Evolutionary conservation across 2,113 vertebrate genomes (phyloP).

Genomic region (Ameiurus melas): DNA sequence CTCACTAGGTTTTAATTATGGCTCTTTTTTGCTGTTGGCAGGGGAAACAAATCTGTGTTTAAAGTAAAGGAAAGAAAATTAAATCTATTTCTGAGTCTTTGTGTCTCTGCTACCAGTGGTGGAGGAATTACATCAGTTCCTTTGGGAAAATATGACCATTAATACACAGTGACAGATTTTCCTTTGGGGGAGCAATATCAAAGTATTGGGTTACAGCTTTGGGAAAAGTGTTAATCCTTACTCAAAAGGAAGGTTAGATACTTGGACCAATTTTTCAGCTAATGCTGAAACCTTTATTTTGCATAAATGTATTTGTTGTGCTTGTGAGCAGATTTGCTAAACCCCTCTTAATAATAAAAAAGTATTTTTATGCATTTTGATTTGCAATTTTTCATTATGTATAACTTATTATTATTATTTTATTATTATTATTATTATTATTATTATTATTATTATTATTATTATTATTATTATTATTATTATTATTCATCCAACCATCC

Average conservation of each 20-base stretch:
- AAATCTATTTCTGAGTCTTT: not conserved
- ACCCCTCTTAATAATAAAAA: too few species aligned
- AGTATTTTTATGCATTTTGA: too few species aligned
- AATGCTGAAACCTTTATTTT: not conserved
- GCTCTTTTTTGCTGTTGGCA: not conserved
- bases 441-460: too few species aligned
- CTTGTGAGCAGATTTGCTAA: too few species aligned
- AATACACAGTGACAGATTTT: not conserved
- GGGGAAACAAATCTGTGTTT: not conserved
- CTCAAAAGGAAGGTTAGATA: not conserved
- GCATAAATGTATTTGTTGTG: too few species aligned
- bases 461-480: too few species aligned
- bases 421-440: too few species aligned
- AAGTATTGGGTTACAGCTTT: not conserved
- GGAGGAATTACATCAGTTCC: slow-evolving; percentile 8
- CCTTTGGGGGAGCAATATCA: not conserved
- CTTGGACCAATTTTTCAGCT: not conserved
- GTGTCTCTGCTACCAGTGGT: not conserved
- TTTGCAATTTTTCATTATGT: too few species aligned
- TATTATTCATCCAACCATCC: too few species aligned
- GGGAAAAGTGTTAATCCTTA: not conserved
- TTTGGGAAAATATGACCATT: not conserved
- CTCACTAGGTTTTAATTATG: slow-evolving; percentile 40
- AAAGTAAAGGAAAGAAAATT: not conserved
- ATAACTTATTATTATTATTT: too few species aligned